Evolutionary conservation across 2,797 vertebrate species (phyloP).

Genomic region (Melanotaenia parkinsoni): DNA sequence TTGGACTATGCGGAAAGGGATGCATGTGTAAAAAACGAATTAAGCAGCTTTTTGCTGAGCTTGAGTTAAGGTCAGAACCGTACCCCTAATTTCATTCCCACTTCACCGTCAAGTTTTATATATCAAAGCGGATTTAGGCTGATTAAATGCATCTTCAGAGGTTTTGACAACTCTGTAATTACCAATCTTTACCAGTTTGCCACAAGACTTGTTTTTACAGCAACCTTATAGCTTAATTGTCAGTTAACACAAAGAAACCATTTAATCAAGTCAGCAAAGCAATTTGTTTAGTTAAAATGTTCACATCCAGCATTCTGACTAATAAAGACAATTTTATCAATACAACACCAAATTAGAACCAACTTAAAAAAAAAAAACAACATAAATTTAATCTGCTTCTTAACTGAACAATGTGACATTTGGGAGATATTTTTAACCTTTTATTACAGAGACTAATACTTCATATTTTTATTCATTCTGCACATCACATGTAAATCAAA

Average conservation of each 20-base stretch:
- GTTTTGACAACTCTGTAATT: constrained; percentile 39
- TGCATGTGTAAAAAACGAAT: constrained; percentile 62
- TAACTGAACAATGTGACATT: background rate
- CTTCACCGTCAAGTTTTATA: constrained; percentile 34
- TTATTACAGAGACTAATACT: background rate
- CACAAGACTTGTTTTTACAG: background rate
- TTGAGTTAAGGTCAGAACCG: constrained; percentile 54
- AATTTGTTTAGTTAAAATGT: constrained; percentile 16
- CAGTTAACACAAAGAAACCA: constrained; percentile 1
- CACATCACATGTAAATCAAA: too few species aligned
- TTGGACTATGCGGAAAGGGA: constrained; percentile 55
- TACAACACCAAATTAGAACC: background rate
- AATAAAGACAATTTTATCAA: background rate
- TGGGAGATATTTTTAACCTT: too few species aligned
- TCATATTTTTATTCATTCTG: background rate
- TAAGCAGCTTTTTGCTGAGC: constrained; percentile 51
- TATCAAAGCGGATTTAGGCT: constrained; percentile 46
- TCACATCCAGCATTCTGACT: background rate
- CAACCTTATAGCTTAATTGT: constrained; percentile 33
- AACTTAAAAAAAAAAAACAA: background rate
- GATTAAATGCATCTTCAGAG: constrained; percentile 43
- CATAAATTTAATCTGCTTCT: background rate
- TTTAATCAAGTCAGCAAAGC: constrained; percentile 15
- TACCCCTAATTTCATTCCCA: constrained; percentile 54
- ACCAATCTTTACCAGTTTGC: constrained; percentile 16